Evolutionary conservation across 1,140 invertebrate species (phyloP).

Genomic region (Cryptotermes secundus): DNA sequence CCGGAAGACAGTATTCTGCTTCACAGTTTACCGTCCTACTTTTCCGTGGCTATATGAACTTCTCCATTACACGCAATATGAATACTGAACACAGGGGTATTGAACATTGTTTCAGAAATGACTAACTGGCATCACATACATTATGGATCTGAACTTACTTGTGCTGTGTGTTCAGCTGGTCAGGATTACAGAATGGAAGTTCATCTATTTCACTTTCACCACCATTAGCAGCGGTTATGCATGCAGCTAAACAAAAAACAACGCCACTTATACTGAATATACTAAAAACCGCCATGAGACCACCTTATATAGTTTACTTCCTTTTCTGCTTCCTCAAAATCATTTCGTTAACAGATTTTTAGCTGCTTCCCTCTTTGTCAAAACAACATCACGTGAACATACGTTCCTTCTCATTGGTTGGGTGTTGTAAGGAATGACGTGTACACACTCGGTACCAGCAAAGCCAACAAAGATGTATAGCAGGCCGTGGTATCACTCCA

Average conservation of each 20-base stretch:
- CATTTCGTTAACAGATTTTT: not conserved
- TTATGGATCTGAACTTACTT: not conserved
- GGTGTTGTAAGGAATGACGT: not conserved
- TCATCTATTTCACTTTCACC: not conserved
- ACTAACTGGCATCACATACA: not conserved
- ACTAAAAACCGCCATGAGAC: not conserved
- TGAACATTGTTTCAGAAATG: too few species aligned
- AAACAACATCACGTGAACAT: not conserved
- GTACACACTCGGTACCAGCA: not conserved
- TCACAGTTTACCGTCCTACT: too few species aligned
- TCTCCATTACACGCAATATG: too few species aligned
- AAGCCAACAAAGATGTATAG: too few species aligned
- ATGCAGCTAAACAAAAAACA: not conserved
- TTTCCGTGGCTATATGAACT: too few species aligned
- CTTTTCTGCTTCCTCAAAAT: not conserved
- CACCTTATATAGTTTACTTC: not conserved
- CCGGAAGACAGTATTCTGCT: too few species aligned
- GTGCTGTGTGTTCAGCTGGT: constrained; percentile 3
- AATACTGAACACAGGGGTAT: too few species aligned
- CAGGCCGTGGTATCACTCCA: too few species aligned
- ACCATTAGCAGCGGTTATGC: not conserved
- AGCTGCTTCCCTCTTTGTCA: not conserved
- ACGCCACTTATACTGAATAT: not conserved
- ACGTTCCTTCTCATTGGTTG: not conserved
- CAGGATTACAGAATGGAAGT: constrained; percentile 22